These are phyloP conservation scores for Porites cylindrica DNA, from an alignment of 92 coral and sea anemone species.

Conservation along the genomic window DNA sequence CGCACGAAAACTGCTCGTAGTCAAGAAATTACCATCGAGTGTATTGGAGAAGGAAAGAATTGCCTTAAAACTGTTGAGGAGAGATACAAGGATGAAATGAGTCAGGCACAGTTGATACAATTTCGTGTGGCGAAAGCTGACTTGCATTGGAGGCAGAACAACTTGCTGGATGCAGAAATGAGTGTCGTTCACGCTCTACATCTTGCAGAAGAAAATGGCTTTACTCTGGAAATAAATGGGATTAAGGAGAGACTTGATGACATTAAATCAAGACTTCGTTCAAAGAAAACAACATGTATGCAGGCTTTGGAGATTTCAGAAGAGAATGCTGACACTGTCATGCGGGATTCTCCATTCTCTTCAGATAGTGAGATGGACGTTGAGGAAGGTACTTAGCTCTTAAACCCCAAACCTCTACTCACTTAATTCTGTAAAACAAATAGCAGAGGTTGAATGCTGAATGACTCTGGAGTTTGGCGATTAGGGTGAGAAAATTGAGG, in stretches of 20 bases:
- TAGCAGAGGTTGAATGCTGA: too few species aligned
- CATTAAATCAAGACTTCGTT: neutral
- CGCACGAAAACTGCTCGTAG: slow-evolving; percentile 60
- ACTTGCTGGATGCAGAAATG: slow-evolving; percentile 25
- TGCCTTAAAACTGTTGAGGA: slow-evolving; percentile 34
- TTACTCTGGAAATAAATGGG: slow-evolving; percentile 48
- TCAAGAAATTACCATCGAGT: slow-evolving; percentile 13
- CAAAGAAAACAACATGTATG: neutral
- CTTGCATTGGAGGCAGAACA: slow-evolving; percentile 34
- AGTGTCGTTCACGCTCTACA: slow-evolving; percentile 36
- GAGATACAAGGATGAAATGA: slow-evolving; percentile 41
- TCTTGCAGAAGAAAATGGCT: slow-evolving; percentile 44
- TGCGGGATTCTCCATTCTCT: slow-evolving; percentile 17
- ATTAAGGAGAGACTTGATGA: slow-evolving; percentile 45
- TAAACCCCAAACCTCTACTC: too few species aligned
- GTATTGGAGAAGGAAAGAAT: slow-evolving; percentile 48
- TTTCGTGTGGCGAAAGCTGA: slow-evolving; percentile 42
- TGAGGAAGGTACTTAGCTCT: neutral
- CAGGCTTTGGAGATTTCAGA: neutral
- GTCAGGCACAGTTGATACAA: slow-evolving; percentile 55
- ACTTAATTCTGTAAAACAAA: too few species aligned
- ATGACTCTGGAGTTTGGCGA: too few species aligned
- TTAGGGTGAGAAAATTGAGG: too few species aligned
- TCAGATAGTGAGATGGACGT: slow-evolving; percentile 28
- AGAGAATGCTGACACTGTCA: neutral